Conservation (phyloP, 2,888 invertebrate species). For the Drosophila diplacantha region DNA sequence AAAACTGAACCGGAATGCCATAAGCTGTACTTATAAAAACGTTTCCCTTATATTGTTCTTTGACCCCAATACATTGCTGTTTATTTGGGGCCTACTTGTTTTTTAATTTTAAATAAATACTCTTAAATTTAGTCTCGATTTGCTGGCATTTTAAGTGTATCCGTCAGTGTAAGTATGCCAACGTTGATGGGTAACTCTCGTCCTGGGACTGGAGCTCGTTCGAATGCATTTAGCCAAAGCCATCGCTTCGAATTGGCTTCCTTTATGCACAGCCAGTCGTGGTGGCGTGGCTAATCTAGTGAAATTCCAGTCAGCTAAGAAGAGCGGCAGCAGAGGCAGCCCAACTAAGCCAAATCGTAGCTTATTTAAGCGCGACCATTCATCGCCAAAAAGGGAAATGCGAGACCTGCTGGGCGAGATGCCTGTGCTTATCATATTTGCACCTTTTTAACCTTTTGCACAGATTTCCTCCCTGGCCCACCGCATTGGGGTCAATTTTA, state of each 20-base stretch:
- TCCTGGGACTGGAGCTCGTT: background rate
- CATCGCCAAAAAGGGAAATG: slow-evolving; percentile 1
- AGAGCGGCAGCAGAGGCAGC: background rate
- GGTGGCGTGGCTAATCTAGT: slow-evolving; percentile 25
- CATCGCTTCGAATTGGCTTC: slow-evolving; percentile 13
- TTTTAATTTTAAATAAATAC: too few species aligned
- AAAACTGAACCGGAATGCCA: background rate
- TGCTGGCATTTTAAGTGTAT: background rate
- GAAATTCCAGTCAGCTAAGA: slow-evolving; percentile 11
- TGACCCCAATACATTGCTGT: too few species aligned
- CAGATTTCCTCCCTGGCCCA: slow-evolving; percentile 22
- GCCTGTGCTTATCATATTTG: slow-evolving; percentile 55
- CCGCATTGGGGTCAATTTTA: slow-evolving; percentile 65
- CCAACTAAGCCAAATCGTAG: slow-evolving; percentile 38
- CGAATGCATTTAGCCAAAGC: slow-evolving; percentile 16
- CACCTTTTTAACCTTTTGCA: slow-evolving; percentile 48
- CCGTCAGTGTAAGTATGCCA: slow-evolving; percentile 2
- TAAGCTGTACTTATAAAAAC: background rate
- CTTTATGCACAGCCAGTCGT: slow-evolving; percentile 4
- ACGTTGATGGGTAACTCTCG: slow-evolving; percentile 4
- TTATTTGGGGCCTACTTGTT: too few species aligned
- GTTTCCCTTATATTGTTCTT: too few species aligned
- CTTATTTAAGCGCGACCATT: slow-evolving; percentile 36
- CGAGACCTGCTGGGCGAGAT: slow-evolving; percentile 11
- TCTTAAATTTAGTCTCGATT: background rate